Evolutionary conservation across 35 echinoderm and acorn worm genomes (phyloP), one percentile per base, ranked within the genome.

Genomic region (Ptychodera flava): DNA sequence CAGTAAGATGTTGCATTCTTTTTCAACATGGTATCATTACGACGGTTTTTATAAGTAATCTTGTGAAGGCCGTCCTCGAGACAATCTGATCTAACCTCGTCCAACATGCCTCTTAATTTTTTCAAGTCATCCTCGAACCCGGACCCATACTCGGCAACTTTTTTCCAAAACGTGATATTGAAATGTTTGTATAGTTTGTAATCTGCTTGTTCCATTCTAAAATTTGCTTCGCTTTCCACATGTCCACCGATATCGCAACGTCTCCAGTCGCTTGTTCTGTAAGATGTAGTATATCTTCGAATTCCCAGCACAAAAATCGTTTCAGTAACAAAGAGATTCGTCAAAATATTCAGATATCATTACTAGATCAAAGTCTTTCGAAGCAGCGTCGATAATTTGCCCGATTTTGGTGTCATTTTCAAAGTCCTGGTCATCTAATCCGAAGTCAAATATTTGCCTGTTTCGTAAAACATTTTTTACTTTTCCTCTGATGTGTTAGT

Each of bases 361-460:
- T 29, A 96, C 83, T 29, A 96, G 77, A 77, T 92, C 87, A 35
- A 96, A 87, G 34, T 96, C 90, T 85, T 85, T 78, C 33, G 80
- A 84, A 28, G 92, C 76, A 30, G 29, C 33, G 28, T 84, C 22
- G 34, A 96, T 92, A 77, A 83, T 28, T 32, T 90, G 34, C 15
- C 78, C 35, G 27, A 96, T 84, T 81, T 36, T 87, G 16, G 0
- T 75, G 35, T 35, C 79, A 31, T 92, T 82, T 30, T 89, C 77
- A 22, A 87, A 75, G 15, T 37, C 82, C 22, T 84, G 76, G 15
- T 82, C 64, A 53, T 92, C 91, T 53, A 96, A 81, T 16, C 94
- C 94, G 1, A 96, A 76, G 84, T 96, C 94, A 76, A 78, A 92
- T n/a, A 96, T 78, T 82, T 90, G 88, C 6, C 94, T 85, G 31